A percentile compares a stretch with the other conserved stretches of the same genome.
These are phyloP conservation scores for Neodiprion lecontei DNA, from an alignment of 1,140 invertebrate species.

Conservation along the genomic window DNA sequence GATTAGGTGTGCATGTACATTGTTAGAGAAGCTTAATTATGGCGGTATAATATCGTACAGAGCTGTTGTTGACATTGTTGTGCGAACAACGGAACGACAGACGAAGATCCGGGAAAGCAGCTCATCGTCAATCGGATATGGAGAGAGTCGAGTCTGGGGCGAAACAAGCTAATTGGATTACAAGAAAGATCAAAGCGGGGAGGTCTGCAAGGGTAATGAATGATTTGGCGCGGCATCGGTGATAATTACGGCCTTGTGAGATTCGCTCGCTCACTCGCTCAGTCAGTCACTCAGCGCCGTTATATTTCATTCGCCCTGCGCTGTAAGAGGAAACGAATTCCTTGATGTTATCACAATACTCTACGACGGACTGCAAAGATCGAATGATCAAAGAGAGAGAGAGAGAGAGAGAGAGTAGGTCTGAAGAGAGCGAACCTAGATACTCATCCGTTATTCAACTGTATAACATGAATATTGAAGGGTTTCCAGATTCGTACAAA, in stretches of 20 bases:
- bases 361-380: background rate
- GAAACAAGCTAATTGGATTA: slow-evolving; percentile 27
- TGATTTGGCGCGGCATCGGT: background rate
- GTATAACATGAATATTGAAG: too few species aligned
- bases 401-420: background rate
- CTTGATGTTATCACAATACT: background rate
- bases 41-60: too few species aligned
- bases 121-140: too few species aligned
- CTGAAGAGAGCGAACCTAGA: background rate
- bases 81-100: background rate
- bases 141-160: background rate
- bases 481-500: too few species aligned
- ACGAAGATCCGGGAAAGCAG: too few species aligned
- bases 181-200: slow-evolving; percentile 24
- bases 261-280: slow-evolving; percentile 11
- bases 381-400: background rate
- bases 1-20: too few species aligned
- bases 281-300: background rate
- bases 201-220: slow-evolving; percentile 22
- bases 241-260: slow-evolving; percentile 6
- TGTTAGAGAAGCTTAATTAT: too few species aligned
- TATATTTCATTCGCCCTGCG: background rate
- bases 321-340: background rate
- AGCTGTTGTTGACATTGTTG: too few species aligned
- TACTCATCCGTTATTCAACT: background rate